Percentiles rank a stretch among this genome's conserved stretches.
phyloP scores from a whole-genome alignment of 2,113 vertebrate species.

The Melanerpes formicivorus region DNA sequence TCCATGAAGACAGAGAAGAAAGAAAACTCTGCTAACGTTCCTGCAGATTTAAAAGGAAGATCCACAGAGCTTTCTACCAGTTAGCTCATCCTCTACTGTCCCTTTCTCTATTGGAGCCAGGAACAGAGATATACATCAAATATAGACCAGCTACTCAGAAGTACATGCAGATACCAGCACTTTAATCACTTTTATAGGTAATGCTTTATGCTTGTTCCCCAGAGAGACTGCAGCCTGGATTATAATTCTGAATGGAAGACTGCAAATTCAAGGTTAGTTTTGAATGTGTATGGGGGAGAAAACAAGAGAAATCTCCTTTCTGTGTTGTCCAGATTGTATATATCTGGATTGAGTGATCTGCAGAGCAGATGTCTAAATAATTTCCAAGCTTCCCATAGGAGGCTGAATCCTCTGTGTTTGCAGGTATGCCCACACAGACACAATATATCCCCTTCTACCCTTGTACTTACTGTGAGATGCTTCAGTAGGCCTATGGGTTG shows the following conservation, averaged over 20 bases:
- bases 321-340: conserved; percentile 18
- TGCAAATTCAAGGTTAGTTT: conserved; percentile 24
- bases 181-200: conserved; percentile 36
- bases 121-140: conserved; percentile 28
- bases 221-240: neutral
- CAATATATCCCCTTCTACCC: neutral
- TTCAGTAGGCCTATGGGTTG: neutral
- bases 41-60: conserved; percentile 35
- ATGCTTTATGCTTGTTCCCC: conserved; percentile 28
- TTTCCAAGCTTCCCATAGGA: neutral
- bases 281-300: conserved; percentile 19
- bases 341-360: conserved; percentile 32
- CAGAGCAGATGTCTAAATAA: conserved; percentile 35
- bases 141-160: conserved; percentile 41
- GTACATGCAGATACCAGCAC: conserved; percentile 9
- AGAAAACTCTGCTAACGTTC: neutral
- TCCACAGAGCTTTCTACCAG: neutral
- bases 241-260: conserved; percentile 33
- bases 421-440: neutral
- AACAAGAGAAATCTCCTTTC: neutral
- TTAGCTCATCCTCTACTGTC: conserved; percentile 13
- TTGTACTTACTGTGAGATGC: neutral
- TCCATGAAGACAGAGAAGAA: conserved; percentile 6
- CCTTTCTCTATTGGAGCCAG: conserved; percentile 5
- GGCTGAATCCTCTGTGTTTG: neutral